A percentile compares a stretch with the other conserved stretches of the same genome.
Conservation (phyloP, 2,797 vertebrate genomes). For the Sitta carolinensis region DNA sequence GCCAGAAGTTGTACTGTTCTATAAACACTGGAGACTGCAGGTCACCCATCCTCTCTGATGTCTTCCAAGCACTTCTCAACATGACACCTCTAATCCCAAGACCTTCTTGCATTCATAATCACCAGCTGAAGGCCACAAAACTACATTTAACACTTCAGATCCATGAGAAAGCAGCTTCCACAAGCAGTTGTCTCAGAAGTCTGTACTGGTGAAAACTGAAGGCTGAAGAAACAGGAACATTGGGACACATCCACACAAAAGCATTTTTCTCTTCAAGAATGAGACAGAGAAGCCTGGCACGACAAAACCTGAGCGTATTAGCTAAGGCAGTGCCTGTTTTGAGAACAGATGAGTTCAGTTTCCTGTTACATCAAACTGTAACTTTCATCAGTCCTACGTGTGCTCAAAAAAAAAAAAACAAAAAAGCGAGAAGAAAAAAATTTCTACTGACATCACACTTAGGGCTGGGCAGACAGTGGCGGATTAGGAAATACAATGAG, state of each 20-base stretch:
- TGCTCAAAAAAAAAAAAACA: not conserved
- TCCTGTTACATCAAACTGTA: slow-evolving; percentile 60
- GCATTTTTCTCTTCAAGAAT: not conserved
- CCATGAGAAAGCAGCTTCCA: not conserved
- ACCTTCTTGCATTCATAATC: not conserved
- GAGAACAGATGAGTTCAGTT: slow-evolving; percentile 55
- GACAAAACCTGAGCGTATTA: not conserved
- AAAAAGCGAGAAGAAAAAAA: not conserved
- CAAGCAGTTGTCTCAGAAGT: not conserved
- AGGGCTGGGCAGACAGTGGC: slow-evolving; percentile 29
- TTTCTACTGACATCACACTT: slow-evolving; percentile 44
- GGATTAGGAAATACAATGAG: slow-evolving; percentile 56
- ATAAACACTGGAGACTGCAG: not conserved
- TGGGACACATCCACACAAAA: not conserved
- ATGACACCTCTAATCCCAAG: not conserved
- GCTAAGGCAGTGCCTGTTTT: not conserved
- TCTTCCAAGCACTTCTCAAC: not conserved
- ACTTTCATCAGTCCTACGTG: slow-evolving; percentile 30
- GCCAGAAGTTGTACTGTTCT: not conserved
- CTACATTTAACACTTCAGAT: not conserved
- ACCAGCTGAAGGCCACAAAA: not conserved
- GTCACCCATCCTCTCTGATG: not conserved
- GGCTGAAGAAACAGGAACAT: not conserved
- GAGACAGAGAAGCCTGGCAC: not conserved
- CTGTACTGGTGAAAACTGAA: not conserved